These are phyloP conservation scores for Petrolisthes cinctipes DNA, from an alignment of 2,888 invertebrate species.

Conservation along the genomic window DNA sequence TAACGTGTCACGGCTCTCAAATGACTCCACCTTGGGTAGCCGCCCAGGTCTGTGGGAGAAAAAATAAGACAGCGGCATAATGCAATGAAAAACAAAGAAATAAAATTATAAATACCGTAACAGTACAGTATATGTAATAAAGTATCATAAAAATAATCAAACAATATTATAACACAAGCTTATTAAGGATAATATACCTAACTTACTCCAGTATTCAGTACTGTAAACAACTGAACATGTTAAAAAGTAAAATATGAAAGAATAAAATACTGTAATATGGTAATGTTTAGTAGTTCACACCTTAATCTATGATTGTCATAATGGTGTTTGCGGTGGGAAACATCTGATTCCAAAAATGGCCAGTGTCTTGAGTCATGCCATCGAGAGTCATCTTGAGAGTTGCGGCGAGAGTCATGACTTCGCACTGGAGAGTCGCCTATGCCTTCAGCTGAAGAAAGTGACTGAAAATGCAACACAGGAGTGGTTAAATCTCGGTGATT, in stretches of 20 bases:
- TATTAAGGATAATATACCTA: too few relatives aligned
- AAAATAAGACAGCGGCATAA: neutral
- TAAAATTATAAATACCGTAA: neutral
- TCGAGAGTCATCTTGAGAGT: slow-evolving; percentile 61
- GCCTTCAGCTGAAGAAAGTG: slow-evolving; percentile 67
- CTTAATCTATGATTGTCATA: slow-evolving; percentile 65
- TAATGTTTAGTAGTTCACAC: slow-evolving; percentile 11
- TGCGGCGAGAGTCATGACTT: slow-evolving; percentile 66
- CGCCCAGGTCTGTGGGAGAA: slow-evolving; percentile 68
- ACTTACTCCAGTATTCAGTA: too few relatives aligned
- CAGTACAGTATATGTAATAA: too few relatives aligned
- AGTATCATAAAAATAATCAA: too few relatives aligned
- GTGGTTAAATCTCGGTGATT: too few relatives aligned
- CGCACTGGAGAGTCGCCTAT: slow-evolving; percentile 67
- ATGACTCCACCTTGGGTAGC: slow-evolving; percentile 73
- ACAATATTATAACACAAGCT: too few relatives aligned
- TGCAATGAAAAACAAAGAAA: neutral
- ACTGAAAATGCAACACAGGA: slow-evolving; percentile 59
- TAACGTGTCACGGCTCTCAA: slow-evolving; percentile 72
- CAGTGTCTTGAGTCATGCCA: slow-evolving; percentile 60
- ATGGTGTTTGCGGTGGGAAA: slow-evolving; percentile 56
- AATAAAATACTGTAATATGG: neutral
- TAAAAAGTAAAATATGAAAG: neutral
- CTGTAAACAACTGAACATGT: too few relatives aligned
- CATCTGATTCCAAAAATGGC: slow-evolving; percentile 56